phyloP scores from a whole-genome alignment of 2,888 invertebrate species.

The Nowickia ferox region DNA sequence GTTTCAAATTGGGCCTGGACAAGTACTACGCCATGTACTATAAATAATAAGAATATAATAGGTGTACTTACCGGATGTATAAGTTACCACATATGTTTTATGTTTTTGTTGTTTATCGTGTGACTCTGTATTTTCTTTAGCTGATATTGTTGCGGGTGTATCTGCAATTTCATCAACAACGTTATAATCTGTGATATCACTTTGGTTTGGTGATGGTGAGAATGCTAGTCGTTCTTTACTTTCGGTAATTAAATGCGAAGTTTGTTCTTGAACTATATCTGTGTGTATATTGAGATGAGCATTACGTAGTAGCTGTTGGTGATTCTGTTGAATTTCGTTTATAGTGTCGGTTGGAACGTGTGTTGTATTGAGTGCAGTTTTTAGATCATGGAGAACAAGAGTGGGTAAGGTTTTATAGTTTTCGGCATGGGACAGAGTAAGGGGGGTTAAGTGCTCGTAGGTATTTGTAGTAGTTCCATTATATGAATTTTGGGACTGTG shows the following conservation, averaged over 20 bases:
- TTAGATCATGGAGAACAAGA: constrained; percentile 12
- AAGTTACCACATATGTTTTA: constrained; percentile 73
- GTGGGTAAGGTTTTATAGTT: constrained; percentile 1
- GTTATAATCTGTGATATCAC: constrained; percentile 24
- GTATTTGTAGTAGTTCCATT: constrained; percentile 30
- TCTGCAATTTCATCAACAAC: constrained; percentile 64
- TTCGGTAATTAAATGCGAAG: constrained; percentile 31
- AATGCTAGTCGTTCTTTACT: constrained; percentile 21
- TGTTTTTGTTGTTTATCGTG: constrained; percentile 52
- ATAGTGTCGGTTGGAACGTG: constrained; percentile 19
- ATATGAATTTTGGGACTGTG: constrained; percentile 46
- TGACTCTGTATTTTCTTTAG: constrained; percentile 63
- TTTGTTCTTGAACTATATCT: constrained; percentile 34
- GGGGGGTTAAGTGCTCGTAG: constrained; percentile 41
- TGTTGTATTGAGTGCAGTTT: constrained; percentile 37
- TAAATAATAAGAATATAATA: constrained; percentile 71
- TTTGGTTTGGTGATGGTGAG: constrained; percentile 8
- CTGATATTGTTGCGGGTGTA: constrained; percentile 46
- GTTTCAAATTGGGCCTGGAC: constrained; percentile 73
- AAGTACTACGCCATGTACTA: constrained; percentile 82
- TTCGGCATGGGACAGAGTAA: neutral
- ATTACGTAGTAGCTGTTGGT: constrained; percentile 1
- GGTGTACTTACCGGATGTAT: constrained; percentile 76
- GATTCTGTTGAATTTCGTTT: neutral
- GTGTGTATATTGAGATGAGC: constrained; percentile 35